phyloP scores from a whole-genome alignment of 2,888 invertebrate genomes.

The Dioctria linearis region DNA sequence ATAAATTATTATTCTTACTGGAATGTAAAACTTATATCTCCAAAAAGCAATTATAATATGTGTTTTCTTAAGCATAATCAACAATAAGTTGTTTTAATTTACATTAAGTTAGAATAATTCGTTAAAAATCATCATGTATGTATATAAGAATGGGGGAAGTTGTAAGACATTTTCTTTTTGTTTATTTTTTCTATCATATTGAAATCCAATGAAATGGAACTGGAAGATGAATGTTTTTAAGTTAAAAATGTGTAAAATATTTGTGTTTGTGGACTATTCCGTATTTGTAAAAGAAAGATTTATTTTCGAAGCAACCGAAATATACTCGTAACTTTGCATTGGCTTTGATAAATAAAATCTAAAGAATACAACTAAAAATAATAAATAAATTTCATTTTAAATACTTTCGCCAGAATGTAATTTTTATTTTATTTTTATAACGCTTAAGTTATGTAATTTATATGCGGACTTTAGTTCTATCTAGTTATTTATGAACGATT shows the following conservation, averaged over 20 bases:
- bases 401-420: no score
- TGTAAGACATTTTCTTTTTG: constrained; percentile 7
- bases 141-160: not conserved
- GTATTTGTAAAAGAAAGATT: no score
- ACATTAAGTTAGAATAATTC: not conserved
- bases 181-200: constrained; percentile 8
- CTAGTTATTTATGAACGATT: no score
- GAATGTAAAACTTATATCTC: not conserved
- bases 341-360: no score
- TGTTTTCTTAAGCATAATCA: no score
- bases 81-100: constrained; percentile 2
- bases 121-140: constrained; percentile 22
- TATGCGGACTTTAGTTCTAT: no score
- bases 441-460: no score
- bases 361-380: no score
- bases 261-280: not conserved
- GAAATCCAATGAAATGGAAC: constrained; percentile 23
- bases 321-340: no score
- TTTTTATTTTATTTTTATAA: no score
- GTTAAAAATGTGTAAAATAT: not conserved
- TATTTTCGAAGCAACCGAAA: no score
- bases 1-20: not conserved
- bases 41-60: not conserved
- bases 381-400: no score
- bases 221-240: constrained; percentile 31